Evolutionary conservation across 2,113 vertebrate genomes (phyloP), one percentile per base, ranked within the genome.

Genomic region (Hymenochirus boettgeri): DNA sequence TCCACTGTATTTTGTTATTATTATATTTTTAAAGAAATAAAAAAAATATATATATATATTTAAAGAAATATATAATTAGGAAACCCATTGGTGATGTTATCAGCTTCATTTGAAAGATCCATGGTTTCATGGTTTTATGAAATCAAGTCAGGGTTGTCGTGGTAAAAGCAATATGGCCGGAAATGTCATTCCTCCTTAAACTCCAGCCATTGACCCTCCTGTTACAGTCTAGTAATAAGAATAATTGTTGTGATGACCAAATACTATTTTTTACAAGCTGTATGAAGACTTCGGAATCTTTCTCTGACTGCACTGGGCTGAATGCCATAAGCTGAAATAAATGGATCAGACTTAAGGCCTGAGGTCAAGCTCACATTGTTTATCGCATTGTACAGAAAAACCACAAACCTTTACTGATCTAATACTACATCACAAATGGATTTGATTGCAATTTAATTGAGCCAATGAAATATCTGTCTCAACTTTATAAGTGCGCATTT

Each of bases 201-300:
- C n/a, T n/a, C n/a, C n/a, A n/a, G n/a, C n/a, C n/a, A n/a, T n/a
- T n/a, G n/a, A n/a, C n/a, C n/a, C n/a, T n/a, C n/a, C n/a, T n/a
- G n/a, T n/a, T n/a, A n/a, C n/a, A n/a, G n/a, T n/a, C 35, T 39
- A 47, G 47, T 39, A 57, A 42, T 11, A 13, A 42, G 21, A 26
- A 66, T 66, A 54, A 66, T 25, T 58, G 42, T 66, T 45, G 37
- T 54, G 33, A 23, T 37, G 50, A 66, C 39, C 46, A 50, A 29
- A 39, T 50, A 24, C 63, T 50, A 66, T 58, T 57, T 58, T 57
- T 58, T 66, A n/a, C 27, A 22, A 51, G 54, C 51, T 42, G 39
- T 66, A 48, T 29, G 58, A 51, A 66, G 63, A 37, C 63, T 48
- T 57, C 27, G 8, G 63, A 39, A 66, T 58, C 24, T 47, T 51